Evolutionary conservation across 2,888 invertebrate species (phyloP).

Genomic region (Dasypogon diadema): DNA sequence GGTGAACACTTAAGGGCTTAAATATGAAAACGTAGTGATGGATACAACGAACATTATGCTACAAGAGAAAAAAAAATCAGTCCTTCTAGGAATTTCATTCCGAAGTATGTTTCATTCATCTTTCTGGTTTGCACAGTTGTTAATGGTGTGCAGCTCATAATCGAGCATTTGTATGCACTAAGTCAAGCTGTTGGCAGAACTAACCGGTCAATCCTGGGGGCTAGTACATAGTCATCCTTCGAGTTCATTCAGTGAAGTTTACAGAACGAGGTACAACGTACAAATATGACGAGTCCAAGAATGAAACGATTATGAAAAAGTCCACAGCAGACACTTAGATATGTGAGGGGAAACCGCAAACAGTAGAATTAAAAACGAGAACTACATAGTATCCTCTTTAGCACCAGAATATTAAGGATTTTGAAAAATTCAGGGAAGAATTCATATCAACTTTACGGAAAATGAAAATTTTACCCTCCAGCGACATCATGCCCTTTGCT

Average conservation of each 20-base stretch:
- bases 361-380: background rate
- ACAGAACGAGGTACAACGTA: conserved; percentile 9
- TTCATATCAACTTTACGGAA: background rate
- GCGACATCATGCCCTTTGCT: conserved; percentile 24
- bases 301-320: conserved; percentile 31
- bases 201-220: background rate
- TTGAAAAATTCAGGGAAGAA: background rate
- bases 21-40: conserved; percentile 20
- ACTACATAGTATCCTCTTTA: background rate
- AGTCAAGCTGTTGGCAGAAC: background rate
- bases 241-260: conserved; percentile 4
- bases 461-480: background rate
- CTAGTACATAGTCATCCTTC: background rate
- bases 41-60: background rate
- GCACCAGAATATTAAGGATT: background rate
- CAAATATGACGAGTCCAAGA: conserved; percentile 17
- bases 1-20: conserved; percentile 15
- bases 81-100: conserved; percentile 5
- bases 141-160: conserved; percentile 7
- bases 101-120: background rate
- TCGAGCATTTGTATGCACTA: background rate
- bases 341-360: background rate
- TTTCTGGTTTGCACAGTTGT: conserved; percentile 2
- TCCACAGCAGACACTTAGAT: conserved; percentile 28
- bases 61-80: background rate